These are phyloP conservation scores for Rattus rattus DNA, from an alignment of 2,113 vertebrate genomes.

Conservation along the genomic window DNA sequence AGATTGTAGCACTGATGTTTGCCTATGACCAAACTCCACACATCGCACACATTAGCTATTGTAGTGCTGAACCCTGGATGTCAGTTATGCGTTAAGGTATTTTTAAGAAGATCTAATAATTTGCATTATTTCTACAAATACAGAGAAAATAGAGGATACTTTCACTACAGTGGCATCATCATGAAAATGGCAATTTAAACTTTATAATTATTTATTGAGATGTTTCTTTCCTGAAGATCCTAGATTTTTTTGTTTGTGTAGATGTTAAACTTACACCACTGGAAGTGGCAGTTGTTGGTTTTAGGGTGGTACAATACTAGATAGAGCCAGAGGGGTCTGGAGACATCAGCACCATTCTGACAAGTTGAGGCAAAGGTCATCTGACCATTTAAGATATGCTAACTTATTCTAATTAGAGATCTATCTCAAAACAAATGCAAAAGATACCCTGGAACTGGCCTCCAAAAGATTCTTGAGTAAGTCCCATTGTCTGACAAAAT, in stretches of 20 bases:
- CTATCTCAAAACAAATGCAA: background rate
- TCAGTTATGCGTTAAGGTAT: background rate
- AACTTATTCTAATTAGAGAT: background rate
- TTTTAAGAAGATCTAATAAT: background rate
- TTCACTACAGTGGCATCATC: background rate
- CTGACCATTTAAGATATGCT: background rate
- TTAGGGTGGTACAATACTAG: background rate
- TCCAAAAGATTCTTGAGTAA: background rate
- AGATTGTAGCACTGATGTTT: background rate
- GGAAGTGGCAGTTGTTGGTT: background rate
- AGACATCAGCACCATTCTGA: background rate
- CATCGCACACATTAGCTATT: background rate
- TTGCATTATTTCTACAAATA: background rate
- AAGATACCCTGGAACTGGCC: background rate
- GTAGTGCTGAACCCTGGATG: too few relatives aligned
- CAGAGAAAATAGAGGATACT: background rate
- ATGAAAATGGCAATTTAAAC: background rate
- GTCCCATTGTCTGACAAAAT: background rate
- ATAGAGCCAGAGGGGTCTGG: background rate
- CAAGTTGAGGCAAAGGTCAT: background rate
- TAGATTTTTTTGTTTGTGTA: background rate
- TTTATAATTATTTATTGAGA: conserved; percentile 19
- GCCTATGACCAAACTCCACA: background rate
- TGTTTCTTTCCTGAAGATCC: background rate
- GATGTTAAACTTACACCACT: background rate